Percentiles rank a stretch among this genome's conserved stretches.
These are phyloP conservation scores for Neolamprologus toae DNA, from an alignment of 2,113 vertebrate genomes.

Conservation along the genomic window DNA sequence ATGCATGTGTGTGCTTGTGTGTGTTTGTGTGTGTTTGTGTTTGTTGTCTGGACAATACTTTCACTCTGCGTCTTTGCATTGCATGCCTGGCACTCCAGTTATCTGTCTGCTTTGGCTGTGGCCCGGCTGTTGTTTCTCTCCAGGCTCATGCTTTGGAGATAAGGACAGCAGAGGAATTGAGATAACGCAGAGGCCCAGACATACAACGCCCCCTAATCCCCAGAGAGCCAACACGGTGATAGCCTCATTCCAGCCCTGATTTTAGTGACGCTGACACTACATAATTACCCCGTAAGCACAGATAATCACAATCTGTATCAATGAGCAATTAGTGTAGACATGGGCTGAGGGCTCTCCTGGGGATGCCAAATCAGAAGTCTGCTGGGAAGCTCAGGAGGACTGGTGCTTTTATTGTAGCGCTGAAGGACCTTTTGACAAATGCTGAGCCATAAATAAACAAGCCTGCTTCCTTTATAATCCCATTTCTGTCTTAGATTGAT, in stretches of 20 bases:
- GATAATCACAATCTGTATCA: constrained; percentile 67
- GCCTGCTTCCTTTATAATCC: not conserved
- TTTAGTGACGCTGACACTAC: constrained; percentile 62
- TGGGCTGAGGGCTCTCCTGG: constrained; percentile 38
- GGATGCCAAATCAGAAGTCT: constrained; percentile 3
- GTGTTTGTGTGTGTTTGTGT: not conserved
- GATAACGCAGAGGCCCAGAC: constrained; percentile 58
- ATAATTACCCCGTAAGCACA: constrained; percentile 60
- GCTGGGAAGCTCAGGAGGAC: not conserved
- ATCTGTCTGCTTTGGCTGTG: constrained; percentile 60
- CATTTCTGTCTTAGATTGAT: not conserved
- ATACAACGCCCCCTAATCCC: constrained; percentile 14
- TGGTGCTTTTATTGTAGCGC: not conserved
- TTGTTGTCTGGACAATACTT: not conserved
- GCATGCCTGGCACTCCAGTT: constrained; percentile 63
- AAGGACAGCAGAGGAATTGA: constrained; percentile 53
- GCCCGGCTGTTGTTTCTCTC: constrained; percentile 58
- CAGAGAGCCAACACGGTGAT: constrained; percentile 45
- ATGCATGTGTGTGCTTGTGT: not conserved
- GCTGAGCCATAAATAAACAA: not conserved
- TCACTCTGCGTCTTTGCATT: constrained; percentile 29
- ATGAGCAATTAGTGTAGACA: constrained; percentile 65
- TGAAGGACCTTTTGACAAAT: not conserved
- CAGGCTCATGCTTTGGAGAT: constrained; percentile 65
- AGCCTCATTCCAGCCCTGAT: constrained; percentile 55